phyloP scores from a whole-genome alignment of 2,113 vertebrate genomes.

The Zingel zingel region DNA sequence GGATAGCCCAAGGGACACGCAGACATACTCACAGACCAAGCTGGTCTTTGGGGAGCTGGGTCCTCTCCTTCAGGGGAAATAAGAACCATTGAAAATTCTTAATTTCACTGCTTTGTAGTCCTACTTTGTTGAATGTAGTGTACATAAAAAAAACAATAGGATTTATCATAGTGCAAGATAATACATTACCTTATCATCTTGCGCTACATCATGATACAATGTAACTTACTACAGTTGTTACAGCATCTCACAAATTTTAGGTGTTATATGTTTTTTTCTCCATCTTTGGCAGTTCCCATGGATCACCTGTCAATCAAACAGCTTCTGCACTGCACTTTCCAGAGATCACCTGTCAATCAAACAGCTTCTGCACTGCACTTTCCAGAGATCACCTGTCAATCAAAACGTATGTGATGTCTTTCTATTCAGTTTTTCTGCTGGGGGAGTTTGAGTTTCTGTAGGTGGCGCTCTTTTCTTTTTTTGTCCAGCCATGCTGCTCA shows the following conservation, averaged over 20 bases:
- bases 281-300: slow-evolving; percentile 6
- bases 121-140: not conserved
- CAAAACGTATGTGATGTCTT: slow-evolving; percentile 11
- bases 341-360: slow-evolving; percentile 50
- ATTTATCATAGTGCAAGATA: not conserved
- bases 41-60: slow-evolving; percentile 52
- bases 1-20: slow-evolving; percentile 56
- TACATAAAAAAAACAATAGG: slow-evolving; percentile 3
- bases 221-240: not conserved
- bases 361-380: slow-evolving; percentile 22
- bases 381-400: slow-evolving; percentile 36
- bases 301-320: slow-evolving; percentile 51
- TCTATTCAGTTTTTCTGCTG: slow-evolving; percentile 4
- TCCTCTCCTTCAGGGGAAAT: slow-evolving; percentile 40
- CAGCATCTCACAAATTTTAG: not conserved
- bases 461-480: not conserved
- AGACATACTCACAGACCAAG: slow-evolving; percentile 12
- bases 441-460: slow-evolving; percentile 5
- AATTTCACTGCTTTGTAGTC: not conserved
- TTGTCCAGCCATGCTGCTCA: not conserved
- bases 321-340: slow-evolving; percentile 16
- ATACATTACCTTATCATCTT: not conserved
- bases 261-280: not conserved
- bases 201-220: not conserved
- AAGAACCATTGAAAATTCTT: slow-evolving; percentile 29